Evolutionary conservation across 2,888 invertebrate species (phyloP), one percentile per base, ranked within the genome.

Genomic region (Athripsodes cinereus): DNA sequence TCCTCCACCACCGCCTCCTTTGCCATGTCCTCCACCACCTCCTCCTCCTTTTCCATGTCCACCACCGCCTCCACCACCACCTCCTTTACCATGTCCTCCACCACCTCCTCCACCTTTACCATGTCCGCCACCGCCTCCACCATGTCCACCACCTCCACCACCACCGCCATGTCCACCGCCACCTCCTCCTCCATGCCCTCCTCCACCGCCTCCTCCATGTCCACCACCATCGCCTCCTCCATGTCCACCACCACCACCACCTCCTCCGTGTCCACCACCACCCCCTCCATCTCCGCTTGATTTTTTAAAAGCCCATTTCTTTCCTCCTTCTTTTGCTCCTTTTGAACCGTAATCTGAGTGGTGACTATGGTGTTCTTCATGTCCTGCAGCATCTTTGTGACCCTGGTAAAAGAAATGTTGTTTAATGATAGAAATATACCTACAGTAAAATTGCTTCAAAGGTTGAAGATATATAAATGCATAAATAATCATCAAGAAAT

Each of bases 251-350:
- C 57, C 35, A n/a, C 46, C 22, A 40, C 53, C 48, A 16, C 26
- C 21, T 20, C 53, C 62, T 19, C 62, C 62, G 16, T 56, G 54
- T 18, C 54, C 58, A 50, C 54, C 58, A 34, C 49, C 21, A 2
- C 57, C 57, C 13, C 44, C 35, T 18, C 50, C 50, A 13, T 22
- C 22, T 8, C 44, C 76, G 8, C 66, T 60, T 0, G 77, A 77
- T 62, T 80, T 80, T 62, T 80, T 77, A 69, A 74, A 79, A n/a
- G 75, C 68, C 84, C 84, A 85, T 63, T 83, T 80, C 67, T 81
- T 83, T 1, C 79, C 81, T 0, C 70, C 54, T 35, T 22, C 55
- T 16, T 58, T 48, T 16, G 16, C 47, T 46, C 31, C 40, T 31
- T 52, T 48, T 52, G 56, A 13, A 49, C 60, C 26, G 51, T 61